Base-by-base conservation (phyloP, 1,140 invertebrate species). In the Scylla paramamosain region DNA sequence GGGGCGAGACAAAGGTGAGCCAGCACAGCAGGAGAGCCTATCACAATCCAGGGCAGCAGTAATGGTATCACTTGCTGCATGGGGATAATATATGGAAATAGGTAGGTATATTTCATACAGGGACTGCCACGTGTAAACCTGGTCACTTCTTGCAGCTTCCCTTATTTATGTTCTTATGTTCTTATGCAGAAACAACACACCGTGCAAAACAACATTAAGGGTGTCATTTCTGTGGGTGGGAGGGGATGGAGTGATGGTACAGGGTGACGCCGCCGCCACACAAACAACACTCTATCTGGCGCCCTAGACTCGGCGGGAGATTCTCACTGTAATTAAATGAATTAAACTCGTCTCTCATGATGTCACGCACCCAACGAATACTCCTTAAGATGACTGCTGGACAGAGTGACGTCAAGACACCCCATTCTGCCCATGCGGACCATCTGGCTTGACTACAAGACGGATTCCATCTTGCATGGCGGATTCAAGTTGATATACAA, bases 251-350 rank as follows among this genome's bases (percentile, higher is more conserved):
- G 67, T 25, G 67, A 77, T 77, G 67, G 67, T n/a, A 20, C 67
- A n/a, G 67, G 20, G 67, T 77, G 67, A 77, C n/a, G 67, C 67
- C n/a, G 52, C 52, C 52, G 67, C 67, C 67, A 77, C 67, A n/a
- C 67, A 77, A 77, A 77, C 67, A 77, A 77, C 67, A 77, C 67
- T 77, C 67, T 25, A 77, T 77, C 20, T 77, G 67, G 67, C 67
- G 67, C 67, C 67, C 67, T 77, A 0, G 25, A 20, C 67, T 77
- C 20, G 67, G 10, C 67, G 67, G 59, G 67, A n/a, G 67, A 20
- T 20, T 77, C 20, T 77, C 20, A n/a, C 20, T 25, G 67, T n/a
- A 77, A 77, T 77, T 77, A 77, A 77, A 77, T 77, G 67, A 77
- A 77, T 77, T 77, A 77, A n/a, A 77, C 67, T 77, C 67, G 52